These are phyloP conservation scores for Pelagia noctiluca DNA, from an alignment of 30 jellyfish, hydroid and myxozoan species.

Conservation along the genomic window DNA sequence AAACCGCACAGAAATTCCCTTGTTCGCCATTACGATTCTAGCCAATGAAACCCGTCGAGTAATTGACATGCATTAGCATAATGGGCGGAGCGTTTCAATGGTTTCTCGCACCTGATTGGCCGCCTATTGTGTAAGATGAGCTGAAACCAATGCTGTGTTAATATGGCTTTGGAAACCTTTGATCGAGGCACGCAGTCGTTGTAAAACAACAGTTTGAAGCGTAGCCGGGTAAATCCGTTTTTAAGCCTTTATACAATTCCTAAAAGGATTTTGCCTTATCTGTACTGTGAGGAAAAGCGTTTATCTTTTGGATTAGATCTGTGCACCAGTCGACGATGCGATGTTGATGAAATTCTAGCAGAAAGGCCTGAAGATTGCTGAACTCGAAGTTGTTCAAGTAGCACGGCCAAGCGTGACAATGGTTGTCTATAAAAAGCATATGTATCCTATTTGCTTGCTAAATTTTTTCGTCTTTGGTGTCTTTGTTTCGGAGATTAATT, in stretches of 20 bases:
- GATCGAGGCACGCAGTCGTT: slow-evolving; percentile 84
- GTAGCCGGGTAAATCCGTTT: slow-evolving; percentile 74
- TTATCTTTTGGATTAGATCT: slow-evolving; percentile 74
- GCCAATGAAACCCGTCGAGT: too few species aligned
- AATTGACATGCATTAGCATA: slow-evolving; percentile 82
- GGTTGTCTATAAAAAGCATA: slow-evolving; percentile 37
- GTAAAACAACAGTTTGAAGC: slow-evolving; percentile 64
- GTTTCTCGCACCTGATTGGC: slow-evolving; percentile 74
- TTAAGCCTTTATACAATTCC: slow-evolving; percentile 83
- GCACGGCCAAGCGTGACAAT: slow-evolving; percentile 58
- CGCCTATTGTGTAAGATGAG: slow-evolving; percentile 67
- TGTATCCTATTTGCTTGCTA: slow-evolving; percentile 67
- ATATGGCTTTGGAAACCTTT: slow-evolving; percentile 72
- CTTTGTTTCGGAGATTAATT: slow-evolving; percentile 73
- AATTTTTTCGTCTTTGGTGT: slow-evolving; percentile 48
- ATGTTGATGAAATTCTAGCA: slow-evolving; percentile 13
- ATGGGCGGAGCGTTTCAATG: slow-evolving; percentile 80
- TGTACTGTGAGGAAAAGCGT: slow-evolving; percentile 73
- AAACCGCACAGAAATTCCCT: slow-evolving; percentile 25
- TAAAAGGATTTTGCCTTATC: slow-evolving; percentile 86
- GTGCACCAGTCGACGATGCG: slow-evolving; percentile 25
- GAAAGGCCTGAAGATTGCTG: slow-evolving; percentile 37
- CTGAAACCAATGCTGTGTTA: slow-evolving; percentile 73
- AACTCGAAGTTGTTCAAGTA: slow-evolving; percentile 21
- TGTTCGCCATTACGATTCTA: slow-evolving; percentile 68